Evolutionary conservation across 2,888 invertebrate genomes (phyloP), one percentile per base, ranked within the genome.

Genomic region (Nomada flava): DNA sequence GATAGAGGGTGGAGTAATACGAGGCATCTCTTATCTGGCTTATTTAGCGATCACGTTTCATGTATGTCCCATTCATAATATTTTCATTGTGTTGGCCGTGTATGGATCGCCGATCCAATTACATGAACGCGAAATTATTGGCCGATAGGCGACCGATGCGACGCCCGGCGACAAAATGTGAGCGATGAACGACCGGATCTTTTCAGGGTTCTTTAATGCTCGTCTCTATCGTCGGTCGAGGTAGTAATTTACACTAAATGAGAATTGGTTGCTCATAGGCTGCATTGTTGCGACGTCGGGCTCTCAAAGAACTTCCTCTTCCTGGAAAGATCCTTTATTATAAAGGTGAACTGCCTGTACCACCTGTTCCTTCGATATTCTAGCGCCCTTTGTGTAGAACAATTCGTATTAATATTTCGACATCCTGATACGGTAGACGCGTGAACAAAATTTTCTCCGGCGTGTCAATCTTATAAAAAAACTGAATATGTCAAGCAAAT

Each of bases 31-130:
- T 79, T 85, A 79, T 83, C 74, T 68, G 71, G 81, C 82, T 85
- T 83, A 82, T 78, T 85, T 85, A 85, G 71, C 76, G 88, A 86
- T 88, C 83, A 74, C 73, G 83, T 88, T 87, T 88, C 84, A 76
- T 76, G 76, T 77, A 80, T 79, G 75, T 83, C 59, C 75, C 85
- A 79, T 88, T 88, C 85, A 85, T 86, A 87, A 87, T 79, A 81
- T 87, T 83, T 83, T 82, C 83, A 79, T 72, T 82, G 83, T 68
- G 68, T 15, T 15, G 9, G 3, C 36, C 52, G 11, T 64, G 52
- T 50, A 65, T 50, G 79, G 64, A 79, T 79, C 44, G 75, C 64
- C 79, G 69, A 76, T 84, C 72, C 72, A 76, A 76, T 84, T 83
- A 79, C 83, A 73, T 29, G 60, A 18, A 10, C 44, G 15, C 36